Conservation (phyloP, 2,113 vertebrate species). For the Menidia beryllina region DNA sequence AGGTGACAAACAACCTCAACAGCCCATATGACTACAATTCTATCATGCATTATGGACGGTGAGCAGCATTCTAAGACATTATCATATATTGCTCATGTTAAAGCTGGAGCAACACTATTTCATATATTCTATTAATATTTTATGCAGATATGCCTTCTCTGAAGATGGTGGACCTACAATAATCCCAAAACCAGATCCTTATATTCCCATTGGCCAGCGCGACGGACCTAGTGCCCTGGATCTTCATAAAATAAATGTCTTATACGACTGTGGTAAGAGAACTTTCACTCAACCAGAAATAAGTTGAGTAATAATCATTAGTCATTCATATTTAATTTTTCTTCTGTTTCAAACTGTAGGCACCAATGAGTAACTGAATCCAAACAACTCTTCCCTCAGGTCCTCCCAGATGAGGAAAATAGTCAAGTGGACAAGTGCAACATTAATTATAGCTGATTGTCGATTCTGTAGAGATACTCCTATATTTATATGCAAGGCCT, state of each 20-base stretch:
- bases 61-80: slow-evolving; percentile 37
- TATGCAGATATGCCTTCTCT: slow-evolving; percentile 82
- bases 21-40: slow-evolving; percentile 83
- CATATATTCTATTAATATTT: slow-evolving; percentile 2
- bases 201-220: slow-evolving; percentile 84
- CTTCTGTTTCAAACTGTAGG: slow-evolving; percentile 46
- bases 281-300: neutral
- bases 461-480: slow-evolving; percentile 1
- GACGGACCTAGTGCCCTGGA: slow-evolving; percentile 84
- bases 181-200: slow-evolving; percentile 83
- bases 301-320: neutral
- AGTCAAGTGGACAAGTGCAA: slow-evolving; percentile 2
- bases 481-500: neutral
- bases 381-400: slow-evolving; percentile 17
- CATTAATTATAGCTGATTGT: neutral
- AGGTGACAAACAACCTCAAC: slow-evolving; percentile 81
- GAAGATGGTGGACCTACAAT: slow-evolving; percentile 86
- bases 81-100: slow-evolving; percentile 6
- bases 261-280: slow-evolving; percentile 85
- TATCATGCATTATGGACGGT: slow-evolving; percentile 86
- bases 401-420: slow-evolving; percentile 10
- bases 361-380: slow-evolving; percentile 48
- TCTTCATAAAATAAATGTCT: slow-evolving; percentile 85
- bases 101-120: neutral
- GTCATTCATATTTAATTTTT: neutral